Conservation (phyloP, 2,888 invertebrate genomes). For the Ditula angustiorana region DNA sequence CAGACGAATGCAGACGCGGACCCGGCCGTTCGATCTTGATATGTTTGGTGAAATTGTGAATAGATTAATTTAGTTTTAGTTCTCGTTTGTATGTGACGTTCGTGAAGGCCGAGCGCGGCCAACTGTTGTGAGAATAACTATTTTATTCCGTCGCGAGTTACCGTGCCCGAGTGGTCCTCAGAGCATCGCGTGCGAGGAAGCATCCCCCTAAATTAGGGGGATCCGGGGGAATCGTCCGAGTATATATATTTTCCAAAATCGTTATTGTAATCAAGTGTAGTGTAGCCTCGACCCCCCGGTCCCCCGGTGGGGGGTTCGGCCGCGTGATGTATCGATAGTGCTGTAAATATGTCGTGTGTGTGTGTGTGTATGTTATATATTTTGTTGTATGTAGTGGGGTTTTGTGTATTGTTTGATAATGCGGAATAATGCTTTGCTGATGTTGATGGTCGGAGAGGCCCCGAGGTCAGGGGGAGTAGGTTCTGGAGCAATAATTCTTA, state of each 20-base stretch:
- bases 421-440: slow-evolving; percentile 23
- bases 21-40: too few relatives aligned
- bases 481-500: slow-evolving; percentile 26
- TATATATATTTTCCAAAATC: background rate
- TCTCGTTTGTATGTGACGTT: background rate
- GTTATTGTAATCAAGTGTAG: background rate
- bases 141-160: slow-evolving; percentile 29
- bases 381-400: slow-evolving; percentile 33
- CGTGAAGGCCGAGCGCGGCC: slow-evolving; percentile 16
- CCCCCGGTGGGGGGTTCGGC: slow-evolving; percentile 18
- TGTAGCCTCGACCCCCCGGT: background rate
- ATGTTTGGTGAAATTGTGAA: background rate
- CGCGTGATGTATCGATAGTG: slow-evolving; percentile 27
- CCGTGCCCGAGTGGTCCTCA: slow-evolving; percentile 15
- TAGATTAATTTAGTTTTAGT: background rate
- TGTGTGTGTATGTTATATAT: slow-evolving; percentile 35
- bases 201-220: slow-evolving; percentile 14
- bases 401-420: slow-evolving; percentile 30
- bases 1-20: too few relatives aligned
- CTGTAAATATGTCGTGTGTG: slow-evolving; percentile 38
- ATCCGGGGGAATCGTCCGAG: background rate
- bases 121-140: too few relatives aligned
- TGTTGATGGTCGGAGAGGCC: background rate
- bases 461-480: too few relatives aligned
- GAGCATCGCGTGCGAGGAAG: slow-evolving; percentile 23